Evolutionary conservation across 1,140 invertebrate genomes (phyloP).

Genomic region (Drosophila ficusphila): DNA sequence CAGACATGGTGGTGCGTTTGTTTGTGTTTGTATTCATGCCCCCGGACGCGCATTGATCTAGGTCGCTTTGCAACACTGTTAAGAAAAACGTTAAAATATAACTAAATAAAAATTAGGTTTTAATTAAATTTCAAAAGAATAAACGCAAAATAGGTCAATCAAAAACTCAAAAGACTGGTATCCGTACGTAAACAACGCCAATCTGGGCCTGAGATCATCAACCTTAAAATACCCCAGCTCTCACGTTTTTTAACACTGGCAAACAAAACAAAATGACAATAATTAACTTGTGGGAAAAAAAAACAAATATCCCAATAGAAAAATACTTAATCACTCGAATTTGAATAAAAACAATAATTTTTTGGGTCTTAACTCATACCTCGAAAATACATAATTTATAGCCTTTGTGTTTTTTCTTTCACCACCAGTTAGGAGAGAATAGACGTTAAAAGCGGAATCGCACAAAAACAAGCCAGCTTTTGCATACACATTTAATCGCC

Average conservation of each 20-base stretch:
- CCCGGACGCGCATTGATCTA: background rate
- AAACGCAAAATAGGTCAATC: no score
- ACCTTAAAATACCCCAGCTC: conserved; percentile 1
- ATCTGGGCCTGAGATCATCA: background rate
- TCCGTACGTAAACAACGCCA: conserved; percentile 10
- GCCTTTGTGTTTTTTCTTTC: conserved; percentile 13
- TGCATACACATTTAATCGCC: conserved; percentile 14
- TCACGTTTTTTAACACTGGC: background rate
- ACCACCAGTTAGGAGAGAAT: conserved; percentile 39
- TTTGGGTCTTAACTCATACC: background rate
- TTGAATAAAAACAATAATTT: conserved; percentile 11
- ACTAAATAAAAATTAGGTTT: conserved; percentile 2
- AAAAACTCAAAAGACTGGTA: background rate
- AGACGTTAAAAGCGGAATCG: conserved; percentile 45
- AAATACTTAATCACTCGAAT: conserved; percentile 5
- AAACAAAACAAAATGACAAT: conserved; percentile 9
- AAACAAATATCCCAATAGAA: conserved; percentile 12
- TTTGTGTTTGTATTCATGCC: conserved; percentile 33
- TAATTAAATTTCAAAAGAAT: background rate
- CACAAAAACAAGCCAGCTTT: conserved; percentile 49
- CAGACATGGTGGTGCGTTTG: conserved; percentile 41
- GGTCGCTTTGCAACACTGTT: background rate
- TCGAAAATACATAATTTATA: conserved; percentile 19
- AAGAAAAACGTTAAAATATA: background rate
- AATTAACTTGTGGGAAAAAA: background rate